Evolutionary conservation across 2,888 invertebrate species (phyloP).

Genomic region (Ganaspis brasiliensis): DNA sequence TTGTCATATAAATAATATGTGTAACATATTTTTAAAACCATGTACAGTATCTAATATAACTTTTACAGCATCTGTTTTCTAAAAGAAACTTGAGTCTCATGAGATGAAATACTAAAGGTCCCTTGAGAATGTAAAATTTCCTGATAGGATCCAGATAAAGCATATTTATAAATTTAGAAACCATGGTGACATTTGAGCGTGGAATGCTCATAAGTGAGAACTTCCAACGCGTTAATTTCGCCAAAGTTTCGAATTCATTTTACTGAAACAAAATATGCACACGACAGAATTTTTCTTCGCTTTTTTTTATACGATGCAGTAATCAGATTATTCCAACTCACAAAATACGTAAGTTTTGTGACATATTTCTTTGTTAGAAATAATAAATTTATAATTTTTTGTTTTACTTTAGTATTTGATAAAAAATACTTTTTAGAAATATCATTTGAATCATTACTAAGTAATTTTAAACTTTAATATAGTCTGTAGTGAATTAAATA

Average conservation of each 20-base stretch:
- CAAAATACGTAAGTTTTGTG: neutral
- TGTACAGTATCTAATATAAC: neutral
- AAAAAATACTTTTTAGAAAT: too few relatives aligned
- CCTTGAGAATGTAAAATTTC: constrained; percentile 10
- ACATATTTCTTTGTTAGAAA: neutral
- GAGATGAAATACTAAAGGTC: constrained; percentile 6
- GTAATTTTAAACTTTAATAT: too few relatives aligned
- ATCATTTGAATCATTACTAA: too few relatives aligned
- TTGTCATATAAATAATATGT: constrained; percentile 10
- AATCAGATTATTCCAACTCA: neutral
- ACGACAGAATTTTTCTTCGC: neutral
- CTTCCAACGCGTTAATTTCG: constrained; percentile 37
- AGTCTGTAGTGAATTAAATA: too few relatives aligned
- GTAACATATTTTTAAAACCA: constrained; percentile 3
- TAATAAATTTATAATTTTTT: too few relatives aligned
- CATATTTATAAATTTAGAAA: constrained; percentile 41
- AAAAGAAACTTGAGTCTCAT: constrained; percentile 13
- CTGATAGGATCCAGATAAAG: constrained; percentile 39
- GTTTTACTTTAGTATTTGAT: too few relatives aligned
- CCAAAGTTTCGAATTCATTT: constrained; percentile 38
- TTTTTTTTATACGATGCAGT: constrained; percentile 2
- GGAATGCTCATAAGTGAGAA: constrained; percentile 39
- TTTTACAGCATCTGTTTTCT: constrained; percentile 21
- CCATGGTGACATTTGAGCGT: constrained; percentile 22
- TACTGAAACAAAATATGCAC: constrained; percentile 38